Evolutionary conservation across 1,140 invertebrate genomes (phyloP), one percentile per base, ranked within the genome.

Genomic region (Drosophila kurseongensis): DNA sequence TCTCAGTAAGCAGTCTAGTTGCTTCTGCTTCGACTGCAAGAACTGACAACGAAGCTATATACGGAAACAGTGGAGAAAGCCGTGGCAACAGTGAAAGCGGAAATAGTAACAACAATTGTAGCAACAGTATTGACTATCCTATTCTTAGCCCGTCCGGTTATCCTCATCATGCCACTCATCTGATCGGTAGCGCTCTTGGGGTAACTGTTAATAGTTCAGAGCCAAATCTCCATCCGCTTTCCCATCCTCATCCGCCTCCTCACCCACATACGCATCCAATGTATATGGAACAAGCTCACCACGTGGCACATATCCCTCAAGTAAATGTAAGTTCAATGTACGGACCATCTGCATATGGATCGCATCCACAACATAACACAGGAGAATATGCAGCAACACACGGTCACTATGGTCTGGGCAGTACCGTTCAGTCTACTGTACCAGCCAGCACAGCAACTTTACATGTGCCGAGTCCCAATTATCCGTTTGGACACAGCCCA

Each of bases 391-490:
- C 62, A 47, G 32, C 38, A 18, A n/a, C 47, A 44, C 61, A 58
- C 62, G 42, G 56, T 13, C 65, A 62, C 23, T 71, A 58, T 45
- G 57, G 52, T 9, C 35, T 68, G 32, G 61, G 52, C 29, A 44
- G 74, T 42, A 47, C 38, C 44, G 44, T 66, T 5, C 76, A 79
- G 38, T 60, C 72, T 27, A 51, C 82, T 35, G 56, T 50, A 6
- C 66, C 75, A 18, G 45, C 63, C 23, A 54, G 89, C 40, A 74
- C 93, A 4, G 75, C 90, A 35, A 80, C 75, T 4, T 27, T 92
- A 6, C 91, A 92, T 42, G 76, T 92, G 38, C 91, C 91, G 2
- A 91, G 88, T 45, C 91, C 91, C 2, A 92, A 92, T 59, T 92
- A 92, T 75, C 84, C 81, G 4, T 82, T 83, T 75, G 50, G 57